Percentiles rank a stretch among this genome's conserved stretches.
These are phyloP conservation scores for Amorpha juglandis DNA, from an alignment of 2,888 invertebrate genomes.

Conservation along the genomic window DNA sequence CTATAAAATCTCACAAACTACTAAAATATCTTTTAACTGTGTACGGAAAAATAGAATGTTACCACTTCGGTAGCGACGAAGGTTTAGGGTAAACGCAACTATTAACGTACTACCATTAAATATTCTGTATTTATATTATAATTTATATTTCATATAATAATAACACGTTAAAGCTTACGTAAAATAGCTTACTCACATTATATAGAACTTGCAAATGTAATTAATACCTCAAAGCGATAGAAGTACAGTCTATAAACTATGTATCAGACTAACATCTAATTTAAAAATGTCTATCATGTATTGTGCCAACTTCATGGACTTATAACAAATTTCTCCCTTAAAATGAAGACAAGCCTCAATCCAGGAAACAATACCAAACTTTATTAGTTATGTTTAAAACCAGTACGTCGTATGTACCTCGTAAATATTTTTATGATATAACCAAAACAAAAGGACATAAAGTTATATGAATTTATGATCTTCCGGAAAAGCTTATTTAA, in stretches of 20 bases:
- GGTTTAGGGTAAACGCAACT: not conserved
- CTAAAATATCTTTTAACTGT: slow-evolving; percentile 19
- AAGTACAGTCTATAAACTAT: too few species aligned
- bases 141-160: too few species aligned
- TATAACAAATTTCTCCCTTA: not conserved
- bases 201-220: too few species aligned
- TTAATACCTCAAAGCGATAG: too few species aligned
- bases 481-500: slow-evolving; percentile 9
- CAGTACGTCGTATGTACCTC: not conserved
- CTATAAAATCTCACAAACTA: slow-evolving; percentile 37
- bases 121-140: not conserved
- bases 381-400: not conserved
- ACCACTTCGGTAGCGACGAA: slow-evolving; percentile 5
- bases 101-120: not conserved
- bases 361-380: not conserved
- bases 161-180: too few species aligned
- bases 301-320: too few species aligned
- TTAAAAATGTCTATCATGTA: too few species aligned
- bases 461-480: slow-evolving; percentile 10
- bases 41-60: slow-evolving; percentile 18
- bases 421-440: slow-evolving; percentile 13
- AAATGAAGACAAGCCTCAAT: not conserved
- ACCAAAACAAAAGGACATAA: slow-evolving; percentile 17
- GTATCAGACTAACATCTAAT: too few species aligned
- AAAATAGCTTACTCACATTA: too few species aligned